Conservation (phyloP, 53 echinoderm and acorn worm genomes). For the Crossaster papposus region DNA sequence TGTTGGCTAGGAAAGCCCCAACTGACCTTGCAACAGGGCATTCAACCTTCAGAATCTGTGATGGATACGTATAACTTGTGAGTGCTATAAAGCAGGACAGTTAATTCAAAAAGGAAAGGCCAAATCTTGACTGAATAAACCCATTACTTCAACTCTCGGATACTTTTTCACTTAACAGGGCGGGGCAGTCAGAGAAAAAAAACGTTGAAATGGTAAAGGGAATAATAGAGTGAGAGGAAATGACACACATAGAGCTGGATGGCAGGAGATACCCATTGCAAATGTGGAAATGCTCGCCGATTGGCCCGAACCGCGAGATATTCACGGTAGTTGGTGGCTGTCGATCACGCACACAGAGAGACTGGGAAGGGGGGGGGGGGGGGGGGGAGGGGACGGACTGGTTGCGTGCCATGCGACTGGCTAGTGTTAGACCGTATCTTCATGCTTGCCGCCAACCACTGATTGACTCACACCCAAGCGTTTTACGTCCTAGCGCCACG, state of each 20-base stretch:
- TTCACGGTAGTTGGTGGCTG: slow-evolving; percentile 12
- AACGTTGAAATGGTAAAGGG: not conserved
- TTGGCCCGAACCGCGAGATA: slow-evolving; percentile 23
- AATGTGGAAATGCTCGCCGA: slow-evolving; percentile 56
- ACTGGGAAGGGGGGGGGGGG: not conserved
- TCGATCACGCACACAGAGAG: slow-evolving; percentile 1
- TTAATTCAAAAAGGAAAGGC: slow-evolving; percentile 33
- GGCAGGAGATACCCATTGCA: slow-evolving; percentile 2
- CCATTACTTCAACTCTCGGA: not conserved
- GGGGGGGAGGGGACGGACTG: not conserved
- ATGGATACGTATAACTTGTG: slow-evolving; percentile 16
- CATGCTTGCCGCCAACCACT: slow-evolving; percentile 32
- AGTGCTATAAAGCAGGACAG: not conserved
- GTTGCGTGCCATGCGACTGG: slow-evolving; percentile 45
- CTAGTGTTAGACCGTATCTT: slow-evolving; percentile 60
- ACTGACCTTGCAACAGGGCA: not conserved
- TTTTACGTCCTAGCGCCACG: slow-evolving; percentile 33
- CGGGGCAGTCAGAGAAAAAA: not conserved
- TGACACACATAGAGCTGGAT: slow-evolving; percentile 40
- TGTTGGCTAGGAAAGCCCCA: too few relatives aligned
- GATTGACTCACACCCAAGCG: slow-evolving; percentile 52
- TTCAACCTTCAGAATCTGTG: not conserved
- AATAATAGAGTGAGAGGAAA: slow-evolving; percentile 43
- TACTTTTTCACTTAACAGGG: not conserved
- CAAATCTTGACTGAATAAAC: not conserved